Percentiles rank a stretch among this genome's conserved stretches.
Conservation (phyloP, 2,113 vertebrate species). For the Gambusia holbrooki region DNA sequence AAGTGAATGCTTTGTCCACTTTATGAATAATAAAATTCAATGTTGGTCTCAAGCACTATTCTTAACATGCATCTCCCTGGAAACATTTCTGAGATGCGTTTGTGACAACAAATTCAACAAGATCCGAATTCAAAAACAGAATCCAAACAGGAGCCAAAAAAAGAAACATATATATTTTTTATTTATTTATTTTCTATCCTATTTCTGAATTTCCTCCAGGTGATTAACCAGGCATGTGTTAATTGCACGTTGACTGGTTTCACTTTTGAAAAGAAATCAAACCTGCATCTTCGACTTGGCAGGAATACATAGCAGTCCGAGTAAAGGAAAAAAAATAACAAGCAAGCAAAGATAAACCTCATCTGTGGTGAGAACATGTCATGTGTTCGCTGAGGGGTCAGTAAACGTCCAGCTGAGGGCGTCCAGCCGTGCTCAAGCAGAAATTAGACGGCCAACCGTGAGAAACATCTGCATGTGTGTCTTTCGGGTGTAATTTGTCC, state of each 20-base stretch:
- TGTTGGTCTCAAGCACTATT: too few relatives aligned
- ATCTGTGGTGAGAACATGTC: slow-evolving; percentile 31
- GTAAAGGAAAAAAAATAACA: background rate
- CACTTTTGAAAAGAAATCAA: background rate
- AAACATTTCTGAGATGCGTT: background rate
- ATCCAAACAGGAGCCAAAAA: background rate
- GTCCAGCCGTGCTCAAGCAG: slow-evolving; percentile 35
- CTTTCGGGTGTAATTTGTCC: background rate
- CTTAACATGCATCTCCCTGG: background rate
- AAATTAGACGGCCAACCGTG: slow-evolving; percentile 31
- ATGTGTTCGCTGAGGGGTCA: slow-evolving; percentile 45
- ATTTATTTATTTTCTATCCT: background rate
- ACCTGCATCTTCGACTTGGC: background rate
- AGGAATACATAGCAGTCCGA: background rate
- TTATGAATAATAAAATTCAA: too few relatives aligned
- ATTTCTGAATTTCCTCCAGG: background rate
- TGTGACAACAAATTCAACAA: background rate
- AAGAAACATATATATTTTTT: background rate
- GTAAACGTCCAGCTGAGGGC: slow-evolving; percentile 40
- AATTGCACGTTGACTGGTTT: background rate
- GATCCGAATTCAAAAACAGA: background rate
- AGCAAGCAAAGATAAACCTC: slow-evolving; percentile 5
- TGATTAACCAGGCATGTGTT: too few relatives aligned
- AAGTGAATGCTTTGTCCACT: too few relatives aligned
- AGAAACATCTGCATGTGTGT: slow-evolving; percentile 10